Evolutionary conservation across 2,797 vertebrate genomes (phyloP).

Genomic region (Mus caroli): DNA sequence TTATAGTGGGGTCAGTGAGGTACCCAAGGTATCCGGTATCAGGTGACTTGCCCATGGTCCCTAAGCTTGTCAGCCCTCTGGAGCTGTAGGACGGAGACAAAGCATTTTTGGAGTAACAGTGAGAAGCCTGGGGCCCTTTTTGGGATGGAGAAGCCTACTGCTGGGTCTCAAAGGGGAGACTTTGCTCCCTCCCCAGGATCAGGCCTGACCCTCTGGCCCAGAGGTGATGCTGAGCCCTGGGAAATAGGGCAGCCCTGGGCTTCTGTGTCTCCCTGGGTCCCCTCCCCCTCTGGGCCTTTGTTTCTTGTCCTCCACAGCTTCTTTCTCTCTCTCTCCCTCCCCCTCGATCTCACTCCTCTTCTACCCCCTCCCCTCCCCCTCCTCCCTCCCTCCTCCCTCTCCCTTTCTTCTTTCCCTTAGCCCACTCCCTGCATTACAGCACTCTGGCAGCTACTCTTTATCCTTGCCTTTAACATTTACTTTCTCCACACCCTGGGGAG

Average conservation of each 20-base stretch:
- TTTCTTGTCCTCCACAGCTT: conserved; percentile 68
- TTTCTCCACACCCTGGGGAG: not conserved
- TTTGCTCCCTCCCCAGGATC: not conserved
- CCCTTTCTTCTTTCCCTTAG: not conserved
- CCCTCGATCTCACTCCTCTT: not conserved
- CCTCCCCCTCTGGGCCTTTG: conserved; percentile 70
- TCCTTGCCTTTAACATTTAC: conserved; percentile 4
- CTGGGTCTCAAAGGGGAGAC: not conserved
- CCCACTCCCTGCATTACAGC: not conserved
- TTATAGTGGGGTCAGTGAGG: conserved; percentile 18
- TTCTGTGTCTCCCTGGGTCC: not conserved
- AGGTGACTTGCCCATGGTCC: not conserved
- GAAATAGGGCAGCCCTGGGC: conserved; percentile 47
- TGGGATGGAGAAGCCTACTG: not conserved
- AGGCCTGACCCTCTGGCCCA: not conserved
- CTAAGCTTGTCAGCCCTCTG: not conserved
- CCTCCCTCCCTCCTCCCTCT: not conserved
- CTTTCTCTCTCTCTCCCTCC: not conserved
- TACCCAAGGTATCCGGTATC: not conserved
- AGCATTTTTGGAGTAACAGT: not conserved
- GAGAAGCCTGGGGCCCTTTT: not conserved
- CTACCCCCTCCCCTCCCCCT: not conserved
- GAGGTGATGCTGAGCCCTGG: not conserved
- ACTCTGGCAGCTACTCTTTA: conserved; percentile 5
- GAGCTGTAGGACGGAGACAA: not conserved